These are phyloP conservation scores for Aegotheles bennettii DNA, from an alignment of 2,113 vertebrate genomes.

Conservation along the genomic window DNA sequence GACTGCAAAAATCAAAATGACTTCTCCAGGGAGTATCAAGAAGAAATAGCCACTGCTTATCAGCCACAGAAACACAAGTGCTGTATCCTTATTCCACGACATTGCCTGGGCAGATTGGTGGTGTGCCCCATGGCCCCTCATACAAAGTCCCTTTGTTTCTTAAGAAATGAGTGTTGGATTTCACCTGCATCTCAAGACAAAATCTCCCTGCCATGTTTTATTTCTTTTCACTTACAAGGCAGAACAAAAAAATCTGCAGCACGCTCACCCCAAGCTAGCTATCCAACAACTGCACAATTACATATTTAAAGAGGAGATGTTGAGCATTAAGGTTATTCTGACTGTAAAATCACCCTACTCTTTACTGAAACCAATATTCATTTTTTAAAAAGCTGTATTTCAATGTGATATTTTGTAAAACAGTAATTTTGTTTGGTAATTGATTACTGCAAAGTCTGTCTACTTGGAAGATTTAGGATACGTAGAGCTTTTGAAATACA, in stretches of 20 bases:
- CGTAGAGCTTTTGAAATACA: not conserved
- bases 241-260: not conserved
- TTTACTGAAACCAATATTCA: not conserved
- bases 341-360: not conserved
- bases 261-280: not conserved
- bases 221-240: not conserved
- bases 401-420: not conserved
- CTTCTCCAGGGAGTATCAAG: not conserved
- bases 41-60: not conserved
- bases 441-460: not conserved
- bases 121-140: accelerated
- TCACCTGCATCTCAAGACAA: not conserved
- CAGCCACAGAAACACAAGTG: accelerated
- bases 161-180: not conserved
- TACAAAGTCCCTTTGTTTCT: not conserved
- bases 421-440: not conserved
- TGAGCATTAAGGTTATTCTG: not conserved
- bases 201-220: not conserved
- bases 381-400: not conserved
- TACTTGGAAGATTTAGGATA: not conserved
- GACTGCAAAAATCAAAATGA: not conserved
- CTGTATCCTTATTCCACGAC: not conserved
- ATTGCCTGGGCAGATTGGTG: not conserved
- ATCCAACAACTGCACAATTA: not conserved
- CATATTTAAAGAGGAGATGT: not conserved